phyloP scores from a whole-genome alignment of 1,140 invertebrate genomes.

The Eciton burchellii region DNA sequence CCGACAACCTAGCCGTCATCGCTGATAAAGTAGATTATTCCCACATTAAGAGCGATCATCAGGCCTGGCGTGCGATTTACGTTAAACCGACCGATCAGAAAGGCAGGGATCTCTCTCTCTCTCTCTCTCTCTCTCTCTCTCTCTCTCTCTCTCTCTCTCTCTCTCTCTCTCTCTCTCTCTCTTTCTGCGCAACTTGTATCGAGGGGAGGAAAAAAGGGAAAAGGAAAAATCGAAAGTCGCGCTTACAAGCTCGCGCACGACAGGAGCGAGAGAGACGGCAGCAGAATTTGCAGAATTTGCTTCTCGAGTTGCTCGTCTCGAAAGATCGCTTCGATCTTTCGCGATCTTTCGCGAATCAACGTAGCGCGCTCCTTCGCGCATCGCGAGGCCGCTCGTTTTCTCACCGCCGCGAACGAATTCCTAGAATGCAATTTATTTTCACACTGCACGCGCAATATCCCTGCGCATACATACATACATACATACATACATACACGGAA shows the following conservation, averaged over 20 bases:
- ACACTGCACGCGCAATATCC: not conserved
- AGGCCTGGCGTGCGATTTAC: not conserved
- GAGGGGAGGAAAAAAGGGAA: too few species aligned
- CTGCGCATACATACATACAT: too few species aligned
- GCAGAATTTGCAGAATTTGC: too few species aligned
- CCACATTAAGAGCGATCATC: not conserved
- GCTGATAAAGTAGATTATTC: constrained; percentile 39
- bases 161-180: too few species aligned
- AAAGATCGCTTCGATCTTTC: not conserved
- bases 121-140: too few species aligned
- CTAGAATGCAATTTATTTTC: constrained; percentile 19
- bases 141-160: too few species aligned
- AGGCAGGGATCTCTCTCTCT: not conserved
- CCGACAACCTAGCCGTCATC: constrained; percentile 48
- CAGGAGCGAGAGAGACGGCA: not conserved
- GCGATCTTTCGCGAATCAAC: not conserved
- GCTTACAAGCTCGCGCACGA: not conserved
- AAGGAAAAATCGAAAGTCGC: not conserved
- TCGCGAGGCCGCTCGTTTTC: constrained; percentile 13
- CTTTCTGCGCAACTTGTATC: not conserved
- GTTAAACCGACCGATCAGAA: not conserved
- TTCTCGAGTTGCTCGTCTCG: too few species aligned
- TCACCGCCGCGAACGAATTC: not conserved
- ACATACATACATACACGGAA: too few species aligned
- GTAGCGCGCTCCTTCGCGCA: not conserved